A percentile compares a stretch with the other conserved stretches of the same genome.
These are phyloP conservation scores for Epinotia nisella DNA, from an alignment of 2,888 invertebrate species.

Conservation along the genomic window DNA sequence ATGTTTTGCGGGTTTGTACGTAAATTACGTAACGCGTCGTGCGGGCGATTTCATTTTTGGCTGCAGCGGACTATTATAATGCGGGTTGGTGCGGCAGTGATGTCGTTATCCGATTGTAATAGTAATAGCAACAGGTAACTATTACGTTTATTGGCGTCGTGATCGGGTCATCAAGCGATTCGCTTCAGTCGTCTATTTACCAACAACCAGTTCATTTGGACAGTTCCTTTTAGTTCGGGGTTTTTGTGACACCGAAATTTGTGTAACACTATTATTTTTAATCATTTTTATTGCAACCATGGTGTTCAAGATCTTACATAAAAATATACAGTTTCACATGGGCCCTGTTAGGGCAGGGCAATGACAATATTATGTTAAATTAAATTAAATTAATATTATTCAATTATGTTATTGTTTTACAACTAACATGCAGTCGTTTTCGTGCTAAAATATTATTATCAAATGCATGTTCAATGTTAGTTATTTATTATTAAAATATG, in stretches of 20 bases:
- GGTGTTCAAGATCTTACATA: no score
- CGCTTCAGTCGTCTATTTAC: constrained; percentile 23
- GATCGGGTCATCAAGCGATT: constrained; percentile 34
- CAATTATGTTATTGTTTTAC: no score
- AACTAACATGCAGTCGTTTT: no score
- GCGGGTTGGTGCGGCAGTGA: constrained; percentile 4
- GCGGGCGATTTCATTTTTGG: constrained; percentile 63
- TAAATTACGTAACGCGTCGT: constrained; percentile 66
- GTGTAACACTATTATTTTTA: neutral
- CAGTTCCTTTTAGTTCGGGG: neutral
- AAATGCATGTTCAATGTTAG: no score
- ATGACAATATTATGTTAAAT: no score
- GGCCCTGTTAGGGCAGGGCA: no score
- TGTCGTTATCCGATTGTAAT: constrained; percentile 32
- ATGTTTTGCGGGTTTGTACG: constrained; percentile 64
- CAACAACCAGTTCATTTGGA: constrained; percentile 24
- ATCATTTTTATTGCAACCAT: no score
- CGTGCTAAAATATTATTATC: no score
- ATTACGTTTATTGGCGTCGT: constrained; percentile 34
- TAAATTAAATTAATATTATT: no score
- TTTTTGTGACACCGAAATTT: neutral
- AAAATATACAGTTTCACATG: no score
- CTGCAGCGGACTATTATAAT: constrained; percentile 44
- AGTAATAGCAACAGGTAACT: constrained; percentile 36
- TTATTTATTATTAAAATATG: no score